These are phyloP conservation scores for Camponotus vicinus DNA, from an alignment of 1,140 invertebrate genomes.

Conservation along the genomic window DNA sequence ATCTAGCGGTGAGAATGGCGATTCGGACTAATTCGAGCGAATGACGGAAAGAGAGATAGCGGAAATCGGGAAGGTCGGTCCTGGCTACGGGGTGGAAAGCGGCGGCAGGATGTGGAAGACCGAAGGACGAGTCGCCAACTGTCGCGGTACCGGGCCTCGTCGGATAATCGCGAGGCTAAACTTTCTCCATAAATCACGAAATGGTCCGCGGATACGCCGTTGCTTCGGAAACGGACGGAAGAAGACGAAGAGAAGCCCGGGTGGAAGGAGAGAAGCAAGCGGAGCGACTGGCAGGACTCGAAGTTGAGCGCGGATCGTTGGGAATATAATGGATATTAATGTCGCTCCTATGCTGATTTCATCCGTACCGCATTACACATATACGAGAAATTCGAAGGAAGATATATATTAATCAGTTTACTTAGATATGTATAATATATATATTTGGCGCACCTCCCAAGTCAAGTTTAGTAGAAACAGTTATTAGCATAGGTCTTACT, in stretches of 20 bases:
- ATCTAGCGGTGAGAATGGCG: constrained; percentile 37
- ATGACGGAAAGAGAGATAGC: constrained; percentile 73
- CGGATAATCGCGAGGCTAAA: constrained; percentile 76
- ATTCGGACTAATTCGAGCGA: constrained; percentile 71
- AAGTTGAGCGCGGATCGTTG: constrained; percentile 38
- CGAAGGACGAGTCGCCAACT: constrained; percentile 67
- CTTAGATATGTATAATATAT: not conserved
- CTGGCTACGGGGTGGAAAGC: not conserved
- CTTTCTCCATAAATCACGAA: constrained; percentile 79
- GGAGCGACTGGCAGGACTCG: not conserved
- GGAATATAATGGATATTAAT: constrained; percentile 80
- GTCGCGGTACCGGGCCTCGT: constrained; percentile 62
- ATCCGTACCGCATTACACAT: constrained; percentile 10
- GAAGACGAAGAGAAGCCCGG: constrained; percentile 55
- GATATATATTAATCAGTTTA: constrained; percentile 37
- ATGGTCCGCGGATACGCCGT: constrained; percentile 64
- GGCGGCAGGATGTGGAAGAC: constrained; percentile 34
- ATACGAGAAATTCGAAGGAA: constrained; percentile 25
- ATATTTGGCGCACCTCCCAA: not conserved
- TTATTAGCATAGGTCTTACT: not conserved
- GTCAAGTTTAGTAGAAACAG: not conserved
- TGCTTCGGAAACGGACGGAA: constrained; percentile 58
- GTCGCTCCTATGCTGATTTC: constrained; percentile 75
- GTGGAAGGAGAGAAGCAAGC: not conserved
- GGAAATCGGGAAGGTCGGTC: constrained; percentile 36